A percentile compares a stretch with the other conserved stretches of the same genome.
phyloP scores from a whole-genome alignment of 2,888 invertebrate species.

The Leucania comma region DNA sequence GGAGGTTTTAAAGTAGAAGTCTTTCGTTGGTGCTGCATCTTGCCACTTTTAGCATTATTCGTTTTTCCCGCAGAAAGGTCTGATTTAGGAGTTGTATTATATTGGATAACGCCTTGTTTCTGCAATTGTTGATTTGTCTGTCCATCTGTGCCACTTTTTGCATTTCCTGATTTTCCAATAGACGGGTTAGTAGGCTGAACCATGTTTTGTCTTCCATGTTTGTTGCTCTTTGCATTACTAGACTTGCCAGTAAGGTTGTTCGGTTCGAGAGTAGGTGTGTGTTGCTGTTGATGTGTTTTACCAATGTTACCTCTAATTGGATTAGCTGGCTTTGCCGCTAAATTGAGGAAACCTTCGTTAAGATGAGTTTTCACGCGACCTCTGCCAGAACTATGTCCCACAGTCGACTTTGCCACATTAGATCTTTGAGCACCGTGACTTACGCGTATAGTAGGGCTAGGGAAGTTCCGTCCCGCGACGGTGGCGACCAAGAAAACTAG shows the following conservation, averaged over 20 bases:
- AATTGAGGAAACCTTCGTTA: background rate
- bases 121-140: background rate
- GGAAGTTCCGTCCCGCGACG: background rate
- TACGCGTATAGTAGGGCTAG: background rate
- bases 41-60: background rate
- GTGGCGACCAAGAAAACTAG: background rate
- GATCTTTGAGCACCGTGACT: background rate
- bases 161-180: background rate
- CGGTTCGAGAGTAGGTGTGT: background rate
- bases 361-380: background rate
- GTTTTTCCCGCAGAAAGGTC: background rate
- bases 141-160: background rate
- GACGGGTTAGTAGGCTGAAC: background rate
- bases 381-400: background rate
- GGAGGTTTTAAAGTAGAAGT: background rate
- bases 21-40: background rate
- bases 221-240: background rate
- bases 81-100: background rate
- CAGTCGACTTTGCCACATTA: background rate
- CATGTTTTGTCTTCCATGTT: background rate
- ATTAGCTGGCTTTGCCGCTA: background rate
- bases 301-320: background rate
- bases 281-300: background rate
- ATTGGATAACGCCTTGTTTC: background rate
- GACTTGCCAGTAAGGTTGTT: background rate